Percentiles rank a stretch among this genome's conserved stretches.
phyloP scores from a whole-genome alignment of 1,140 invertebrate genomes.

The Meloidogyne exigua region DNA sequence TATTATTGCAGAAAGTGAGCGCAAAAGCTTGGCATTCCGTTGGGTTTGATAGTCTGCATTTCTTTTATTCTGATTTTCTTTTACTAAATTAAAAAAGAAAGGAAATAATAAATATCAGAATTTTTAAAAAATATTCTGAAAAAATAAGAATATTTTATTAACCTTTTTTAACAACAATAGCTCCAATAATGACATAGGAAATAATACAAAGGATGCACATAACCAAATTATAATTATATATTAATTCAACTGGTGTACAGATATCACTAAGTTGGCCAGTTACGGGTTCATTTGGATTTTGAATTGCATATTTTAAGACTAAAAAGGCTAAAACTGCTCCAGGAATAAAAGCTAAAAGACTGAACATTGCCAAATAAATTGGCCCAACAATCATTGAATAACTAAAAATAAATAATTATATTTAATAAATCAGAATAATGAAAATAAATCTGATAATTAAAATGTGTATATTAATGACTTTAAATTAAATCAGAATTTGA shows the following conservation, averaged over 20 bases:
- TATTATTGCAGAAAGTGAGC: slow-evolving; percentile 18
- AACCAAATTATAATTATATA: slow-evolving; percentile 20
- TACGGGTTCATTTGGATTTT: slow-evolving; percentile 8
- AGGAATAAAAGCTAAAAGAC: slow-evolving; percentile 6
- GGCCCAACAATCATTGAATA: neutral
- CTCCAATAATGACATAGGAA: slow-evolving; percentile 3
- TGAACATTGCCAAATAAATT: slow-evolving; percentile 9
- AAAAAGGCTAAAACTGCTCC: slow-evolving; percentile 7
- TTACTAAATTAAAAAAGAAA: neutral
- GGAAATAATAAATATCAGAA: too few relatives aligned
- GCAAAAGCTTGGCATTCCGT: slow-evolving; percentile 14
- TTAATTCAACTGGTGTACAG: slow-evolving; percentile 20
- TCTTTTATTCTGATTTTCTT: slow-evolving; percentile 3
- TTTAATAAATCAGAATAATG: too few relatives aligned
- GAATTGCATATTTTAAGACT: slow-evolving; percentile 4
- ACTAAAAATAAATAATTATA: neutral
- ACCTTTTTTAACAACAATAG: slow-evolving; percentile 15
- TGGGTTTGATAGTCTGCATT: neutral
- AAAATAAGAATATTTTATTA: too few relatives aligned
- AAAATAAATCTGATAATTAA: too few relatives aligned
- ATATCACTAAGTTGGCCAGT: slow-evolving; percentile 28
- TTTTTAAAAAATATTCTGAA: too few relatives aligned
- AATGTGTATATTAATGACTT: too few relatives aligned
- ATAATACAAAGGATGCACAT: slow-evolving; percentile 14
- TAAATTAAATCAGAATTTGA: neutral